Evolutionary conservation across 2,113 vertebrate genomes (phyloP).

Genomic region (Tenrec ecaudatus): DNA sequence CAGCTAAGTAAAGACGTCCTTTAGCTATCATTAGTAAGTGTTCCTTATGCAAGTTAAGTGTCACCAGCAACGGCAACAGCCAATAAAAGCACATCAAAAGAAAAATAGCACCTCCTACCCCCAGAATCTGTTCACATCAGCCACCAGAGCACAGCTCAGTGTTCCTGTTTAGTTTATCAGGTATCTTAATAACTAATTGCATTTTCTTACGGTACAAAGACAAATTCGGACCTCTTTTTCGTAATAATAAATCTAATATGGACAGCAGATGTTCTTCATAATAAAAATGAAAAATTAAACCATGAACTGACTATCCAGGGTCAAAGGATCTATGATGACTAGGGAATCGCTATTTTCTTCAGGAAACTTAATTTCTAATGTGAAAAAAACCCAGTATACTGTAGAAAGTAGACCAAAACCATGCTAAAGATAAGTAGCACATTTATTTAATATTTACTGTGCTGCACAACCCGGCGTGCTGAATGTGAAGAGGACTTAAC

Average conservation of each 20-base stretch:
- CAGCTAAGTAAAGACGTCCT: background rate
- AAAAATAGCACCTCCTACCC: background rate
- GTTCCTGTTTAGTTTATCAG: background rate
- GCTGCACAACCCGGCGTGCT: background rate
- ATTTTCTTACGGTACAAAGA: background rate
- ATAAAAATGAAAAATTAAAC: constrained; percentile 1
- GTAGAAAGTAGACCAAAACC: background rate
- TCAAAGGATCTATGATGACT: background rate
- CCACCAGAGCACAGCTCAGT: background rate
- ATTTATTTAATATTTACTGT: background rate
- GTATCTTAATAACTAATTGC: background rate
- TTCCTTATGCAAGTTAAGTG: constrained; percentile 15
- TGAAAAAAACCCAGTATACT: background rate
- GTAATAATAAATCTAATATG: constrained; percentile 9
- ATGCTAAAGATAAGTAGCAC: background rate
- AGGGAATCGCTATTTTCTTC: background rate
- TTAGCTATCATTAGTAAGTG: constrained; percentile 33
- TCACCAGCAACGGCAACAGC: background rate
- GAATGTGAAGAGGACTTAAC: no score
- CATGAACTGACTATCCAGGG: background rate
- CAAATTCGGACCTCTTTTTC: constrained; percentile 12
- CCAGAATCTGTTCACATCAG: background rate
- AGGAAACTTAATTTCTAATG: background rate
- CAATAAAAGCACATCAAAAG: background rate
- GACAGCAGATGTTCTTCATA: background rate